A percentile compares a stretch with the other conserved stretches of the same genome.
Evolutionary conservation across 2,888 invertebrate genomes (phyloP).

Genomic region (Argynnis bischoffii): DNA sequence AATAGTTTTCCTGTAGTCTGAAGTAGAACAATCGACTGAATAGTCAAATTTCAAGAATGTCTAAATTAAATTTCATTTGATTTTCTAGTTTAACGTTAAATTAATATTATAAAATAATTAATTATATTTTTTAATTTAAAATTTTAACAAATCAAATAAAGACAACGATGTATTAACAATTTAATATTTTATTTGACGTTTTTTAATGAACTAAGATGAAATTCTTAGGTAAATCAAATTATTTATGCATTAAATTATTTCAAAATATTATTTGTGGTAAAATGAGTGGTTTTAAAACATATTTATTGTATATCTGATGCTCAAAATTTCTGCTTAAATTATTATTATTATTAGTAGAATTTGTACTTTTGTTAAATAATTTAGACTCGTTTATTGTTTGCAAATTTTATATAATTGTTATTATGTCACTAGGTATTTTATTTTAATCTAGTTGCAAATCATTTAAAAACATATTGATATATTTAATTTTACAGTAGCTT

Average conservation of each 20-base stretch:
- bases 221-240: no score
- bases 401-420: constrained; percentile 56
- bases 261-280: constrained; percentile 68
- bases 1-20: constrained; percentile 48
- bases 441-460: constrained; percentile 58
- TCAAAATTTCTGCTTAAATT: constrained; percentile 73
- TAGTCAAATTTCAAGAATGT: constrained; percentile 18
- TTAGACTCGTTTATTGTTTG: constrained; percentile 62
- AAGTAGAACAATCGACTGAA: constrained; percentile 59
- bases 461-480: constrained; percentile 41
- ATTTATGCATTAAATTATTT: constrained; percentile 47
- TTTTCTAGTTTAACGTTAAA: not conserved
- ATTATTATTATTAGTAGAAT: constrained; percentile 58
- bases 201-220: no score
- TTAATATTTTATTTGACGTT: no score
- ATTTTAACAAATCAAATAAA: not conserved
- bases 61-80: constrained; percentile 18
- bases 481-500: constrained; percentile 52
- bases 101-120: no score
- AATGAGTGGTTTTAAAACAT: constrained; percentile 60
- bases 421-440: constrained; percentile 55
- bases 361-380: constrained; percentile 51
- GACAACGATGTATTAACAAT: not conserved
- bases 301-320: constrained; percentile 67
- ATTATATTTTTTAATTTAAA: no score